A percentile compares a stretch with the other conserved stretches of the same genome.
These are phyloP conservation scores for Brachynemurus nebulosus DNA, from an alignment of 2,888 invertebrate species.

Conservation along the genomic window DNA sequence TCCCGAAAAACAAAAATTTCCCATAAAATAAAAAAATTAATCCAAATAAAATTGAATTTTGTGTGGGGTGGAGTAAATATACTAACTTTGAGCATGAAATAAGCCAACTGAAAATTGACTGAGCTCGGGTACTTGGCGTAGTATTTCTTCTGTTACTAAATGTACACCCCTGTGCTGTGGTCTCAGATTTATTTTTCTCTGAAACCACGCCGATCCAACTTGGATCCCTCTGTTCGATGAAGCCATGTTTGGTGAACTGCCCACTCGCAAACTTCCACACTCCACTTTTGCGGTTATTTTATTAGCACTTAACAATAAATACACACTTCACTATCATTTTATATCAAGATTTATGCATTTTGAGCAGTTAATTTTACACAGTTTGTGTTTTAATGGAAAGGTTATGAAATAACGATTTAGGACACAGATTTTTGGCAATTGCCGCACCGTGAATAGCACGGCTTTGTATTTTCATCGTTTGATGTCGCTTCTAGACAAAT, in stretches of 20 bases:
- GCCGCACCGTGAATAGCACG: constrained; percentile 12
- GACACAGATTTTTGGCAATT: constrained; percentile 10
- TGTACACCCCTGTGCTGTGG: constrained; percentile 95
- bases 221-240: constrained; percentile 75
- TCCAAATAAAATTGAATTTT: neutral
- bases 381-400: constrained; percentile 9
- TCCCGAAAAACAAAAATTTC: too few relatives aligned
- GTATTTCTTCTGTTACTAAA: constrained; percentile 91
- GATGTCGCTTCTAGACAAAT: constrained; percentile 4
- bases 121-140: constrained; percentile 87
- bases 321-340: constrained; percentile 5
- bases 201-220: constrained; percentile 96
- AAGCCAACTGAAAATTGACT: constrained; percentile 89
- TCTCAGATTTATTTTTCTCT: constrained; percentile 90
- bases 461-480: constrained; percentile 8
- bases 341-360: constrained; percentile 11
- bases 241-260: constrained; percentile 55
- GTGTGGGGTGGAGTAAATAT: constrained; percentile 18
- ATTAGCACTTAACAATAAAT: constrained; percentile 6
- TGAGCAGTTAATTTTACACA: neutral
- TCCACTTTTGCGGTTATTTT: constrained; percentile 9
- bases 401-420: constrained; percentile 9
- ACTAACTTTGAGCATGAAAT: constrained; percentile 95
- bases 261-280: constrained; percentile 9
- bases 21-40: too few relatives aligned